Evolutionary conservation across 2,113 vertebrate species (phyloP).

Genomic region (Pteruthius melanotis): DNA sequence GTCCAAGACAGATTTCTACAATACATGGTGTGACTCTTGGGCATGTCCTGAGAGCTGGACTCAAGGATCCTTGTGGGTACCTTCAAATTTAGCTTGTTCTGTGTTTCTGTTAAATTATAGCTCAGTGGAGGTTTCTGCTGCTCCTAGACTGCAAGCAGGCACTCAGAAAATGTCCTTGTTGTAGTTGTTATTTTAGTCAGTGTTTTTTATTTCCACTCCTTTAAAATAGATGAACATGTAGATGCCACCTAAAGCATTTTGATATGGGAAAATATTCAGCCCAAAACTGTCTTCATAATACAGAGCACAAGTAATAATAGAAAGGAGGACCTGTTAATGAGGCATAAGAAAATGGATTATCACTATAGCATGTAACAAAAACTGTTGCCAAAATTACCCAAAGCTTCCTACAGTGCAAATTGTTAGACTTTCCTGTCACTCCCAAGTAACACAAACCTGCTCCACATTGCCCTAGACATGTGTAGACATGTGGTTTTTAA

Average conservation of each 20-base stretch:
- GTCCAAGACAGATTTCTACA: not conserved
- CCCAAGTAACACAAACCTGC: not conserved
- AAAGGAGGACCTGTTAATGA: not conserved
- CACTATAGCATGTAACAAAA: not conserved
- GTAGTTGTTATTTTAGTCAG: not conserved
- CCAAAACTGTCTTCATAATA: not conserved
- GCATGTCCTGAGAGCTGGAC: not conserved
- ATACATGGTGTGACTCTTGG: not conserved
- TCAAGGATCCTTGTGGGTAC: not conserved
- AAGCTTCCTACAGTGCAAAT: not conserved
- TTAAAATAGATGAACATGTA: not conserved
- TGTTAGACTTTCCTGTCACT: not conserved
- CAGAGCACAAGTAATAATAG: not conserved
- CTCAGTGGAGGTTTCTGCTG: not conserved
- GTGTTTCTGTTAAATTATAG: not conserved
- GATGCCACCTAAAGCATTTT: not conserved
- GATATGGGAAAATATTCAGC: not conserved
- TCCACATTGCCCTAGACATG: not conserved
- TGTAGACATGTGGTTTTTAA: not conserved
- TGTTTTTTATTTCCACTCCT: not conserved
- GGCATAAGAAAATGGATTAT: not conserved
- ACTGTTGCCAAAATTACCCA: not conserved
- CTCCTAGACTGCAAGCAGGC: not conserved
- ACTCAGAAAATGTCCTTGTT: not conserved
- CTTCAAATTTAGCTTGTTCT: not conserved